A percentile compares a stretch with the other conserved stretches of the same genome.
Conservation (phyloP, 2,888 invertebrate genomes). For the Ernsta delagoae region DNA sequence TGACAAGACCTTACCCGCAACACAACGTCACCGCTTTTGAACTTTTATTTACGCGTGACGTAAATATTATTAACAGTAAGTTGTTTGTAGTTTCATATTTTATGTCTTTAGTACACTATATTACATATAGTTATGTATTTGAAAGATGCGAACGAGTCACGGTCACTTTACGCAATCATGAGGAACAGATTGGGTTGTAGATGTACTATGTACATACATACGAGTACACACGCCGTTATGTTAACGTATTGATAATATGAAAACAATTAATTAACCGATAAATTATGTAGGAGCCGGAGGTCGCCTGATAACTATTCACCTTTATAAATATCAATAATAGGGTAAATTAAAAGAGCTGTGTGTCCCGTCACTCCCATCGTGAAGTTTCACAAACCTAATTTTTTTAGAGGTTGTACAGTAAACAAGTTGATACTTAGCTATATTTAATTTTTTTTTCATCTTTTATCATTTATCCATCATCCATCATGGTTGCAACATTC, state of each 20-base stretch:
- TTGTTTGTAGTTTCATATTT: no score
- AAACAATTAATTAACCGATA: slow-evolving; percentile 61
- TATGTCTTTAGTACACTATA: no score
- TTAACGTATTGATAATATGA: slow-evolving; percentile 41
- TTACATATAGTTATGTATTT: not conserved
- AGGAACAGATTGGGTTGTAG: slow-evolving; percentile 24
- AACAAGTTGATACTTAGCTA: no score
- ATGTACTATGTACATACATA: no score
- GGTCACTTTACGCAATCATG: slow-evolving; percentile 30
- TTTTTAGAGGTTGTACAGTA: no score
- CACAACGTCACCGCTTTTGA: no score
- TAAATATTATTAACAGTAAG: no score
- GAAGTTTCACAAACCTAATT: not conserved
- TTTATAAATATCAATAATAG: not conserved
- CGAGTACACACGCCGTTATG: not conserved
- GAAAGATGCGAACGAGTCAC: slow-evolving; percentile 8
- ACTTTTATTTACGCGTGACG: no score
- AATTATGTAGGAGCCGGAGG: slow-evolving; percentile 54
- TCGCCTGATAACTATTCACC: slow-evolving; percentile 39
- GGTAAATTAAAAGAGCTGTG: slow-evolving; percentile 8
- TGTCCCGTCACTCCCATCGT: not conserved
- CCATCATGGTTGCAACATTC: no score
- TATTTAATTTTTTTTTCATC: no score
- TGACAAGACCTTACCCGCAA: no score
- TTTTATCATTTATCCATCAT: no score